These are phyloP conservation scores for Apodemia mormo DNA, from an alignment of 2,888 invertebrate species.

Conservation along the genomic window DNA sequence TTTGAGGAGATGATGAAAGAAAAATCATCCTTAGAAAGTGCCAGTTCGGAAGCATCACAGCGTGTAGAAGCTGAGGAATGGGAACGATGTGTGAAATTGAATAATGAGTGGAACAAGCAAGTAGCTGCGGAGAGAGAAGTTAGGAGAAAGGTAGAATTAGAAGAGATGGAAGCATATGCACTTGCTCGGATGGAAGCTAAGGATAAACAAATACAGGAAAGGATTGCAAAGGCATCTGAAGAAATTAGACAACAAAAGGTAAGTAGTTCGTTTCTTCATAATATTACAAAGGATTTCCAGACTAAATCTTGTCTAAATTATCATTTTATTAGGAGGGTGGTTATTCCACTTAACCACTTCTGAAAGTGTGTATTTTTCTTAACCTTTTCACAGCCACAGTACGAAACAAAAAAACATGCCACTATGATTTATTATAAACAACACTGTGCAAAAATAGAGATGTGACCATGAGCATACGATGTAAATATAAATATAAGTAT, in stretches of 20 bases:
- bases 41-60: constrained; percentile 78
- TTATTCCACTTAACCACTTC: no score
- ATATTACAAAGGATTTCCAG: no score
- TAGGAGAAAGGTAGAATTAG: constrained; percentile 75
- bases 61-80: constrained; percentile 85
- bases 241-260: constrained; percentile 71
- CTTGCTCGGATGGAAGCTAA: constrained; percentile 64
- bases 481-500: no score
- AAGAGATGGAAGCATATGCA: constrained; percentile 70
- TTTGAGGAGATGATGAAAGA: constrained; percentile 77
- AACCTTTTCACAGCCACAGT: no score
- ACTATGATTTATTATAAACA: no score
- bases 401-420: no score
- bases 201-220: constrained; percentile 54
- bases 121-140: constrained; percentile 82
- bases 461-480: no score
- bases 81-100: constrained; percentile 79
- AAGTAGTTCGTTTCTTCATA: constrained; percentile 23
- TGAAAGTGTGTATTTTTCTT: no score
- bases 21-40: constrained; percentile 73
- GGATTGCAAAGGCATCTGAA: constrained; percentile 71
- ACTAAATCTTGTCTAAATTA: no score
- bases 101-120: constrained; percentile 87
- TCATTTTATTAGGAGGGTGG: no score
- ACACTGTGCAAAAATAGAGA: no score